Percentiles rank a stretch among this genome's conserved stretches.
Conservation (phyloP, 2,888 invertebrate genomes). For the Drosophila peninsularis region DNA sequence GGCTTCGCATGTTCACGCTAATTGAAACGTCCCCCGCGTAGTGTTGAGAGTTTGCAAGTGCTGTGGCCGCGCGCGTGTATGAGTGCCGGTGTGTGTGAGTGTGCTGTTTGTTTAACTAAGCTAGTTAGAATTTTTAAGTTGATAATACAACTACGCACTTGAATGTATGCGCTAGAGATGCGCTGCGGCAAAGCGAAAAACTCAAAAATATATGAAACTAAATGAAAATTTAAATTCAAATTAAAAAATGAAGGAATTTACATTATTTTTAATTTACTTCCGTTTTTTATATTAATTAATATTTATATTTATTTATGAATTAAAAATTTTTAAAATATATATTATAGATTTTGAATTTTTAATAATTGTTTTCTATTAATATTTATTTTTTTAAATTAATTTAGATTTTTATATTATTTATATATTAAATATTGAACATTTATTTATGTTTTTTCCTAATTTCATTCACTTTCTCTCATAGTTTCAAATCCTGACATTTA, state of each 20-base stretch:
- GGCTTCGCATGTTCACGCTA: constrained; percentile 76
- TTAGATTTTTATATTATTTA: too few species aligned
- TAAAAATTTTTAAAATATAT: too few species aligned
- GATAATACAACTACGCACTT: constrained; percentile 26
- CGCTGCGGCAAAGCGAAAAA: not conserved
- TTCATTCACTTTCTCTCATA: too few species aligned
- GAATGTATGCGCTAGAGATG: constrained; percentile 10
- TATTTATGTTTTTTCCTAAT: too few species aligned
- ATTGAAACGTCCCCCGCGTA: constrained; percentile 73
- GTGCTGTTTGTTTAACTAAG: constrained; percentile 68
- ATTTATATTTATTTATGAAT: too few species aligned
- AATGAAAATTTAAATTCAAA: not conserved
- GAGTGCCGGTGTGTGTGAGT: not conserved
- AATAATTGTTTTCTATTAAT: too few species aligned
- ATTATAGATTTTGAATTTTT: too few species aligned
- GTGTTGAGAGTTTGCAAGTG: constrained; percentile 64
- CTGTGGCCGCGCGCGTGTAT: constrained; percentile 23
- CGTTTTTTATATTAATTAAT: too few species aligned
- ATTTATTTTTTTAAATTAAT: too few species aligned
- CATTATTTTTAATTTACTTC: too few species aligned
- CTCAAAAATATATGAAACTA: not conserved
- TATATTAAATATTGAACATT: too few species aligned
- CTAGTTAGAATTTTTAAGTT: constrained; percentile 78
- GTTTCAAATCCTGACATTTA: too few species aligned
- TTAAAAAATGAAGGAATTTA: not conserved